Conservation (phyloP, 1,140 invertebrate genomes). For the Drosophila santomea region DNA sequence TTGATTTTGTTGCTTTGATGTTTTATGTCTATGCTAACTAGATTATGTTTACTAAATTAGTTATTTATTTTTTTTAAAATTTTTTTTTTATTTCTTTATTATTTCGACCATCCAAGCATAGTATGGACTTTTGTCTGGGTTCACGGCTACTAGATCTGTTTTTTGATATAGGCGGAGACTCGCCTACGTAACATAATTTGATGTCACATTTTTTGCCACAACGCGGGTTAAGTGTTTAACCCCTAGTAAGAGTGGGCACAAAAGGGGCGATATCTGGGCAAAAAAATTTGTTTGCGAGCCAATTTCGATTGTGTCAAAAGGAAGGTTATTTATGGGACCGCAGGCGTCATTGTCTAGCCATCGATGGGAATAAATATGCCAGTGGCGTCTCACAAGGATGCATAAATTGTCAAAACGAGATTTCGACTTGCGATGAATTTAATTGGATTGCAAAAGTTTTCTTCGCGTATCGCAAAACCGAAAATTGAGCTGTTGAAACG, state of each 20-base stretch:
- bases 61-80: too few relatives aligned
- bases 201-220: constrained; percentile 54
- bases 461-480: constrained; percentile 45
- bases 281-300: constrained; percentile 72
- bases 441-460: constrained; percentile 70
- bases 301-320: constrained; percentile 79
- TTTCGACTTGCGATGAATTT: constrained; percentile 44
- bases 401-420: constrained; percentile 69
- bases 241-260: constrained; percentile 41
- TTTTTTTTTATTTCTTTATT: too few relatives aligned
- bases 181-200: constrained; percentile 62
- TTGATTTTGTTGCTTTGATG: neutral
- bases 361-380: constrained; percentile 72
- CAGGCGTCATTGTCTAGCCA: constrained; percentile 65
- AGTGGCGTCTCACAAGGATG: constrained; percentile 38
- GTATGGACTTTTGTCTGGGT: neutral
- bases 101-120: neutral
- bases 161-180: constrained; percentile 22
- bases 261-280: constrained; percentile 22
- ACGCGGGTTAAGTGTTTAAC: constrained; percentile 67
- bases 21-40: neutral
- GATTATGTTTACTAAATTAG: too few relatives aligned
- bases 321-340: constrained; percentile 66
- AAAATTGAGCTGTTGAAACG: constrained; percentile 75
- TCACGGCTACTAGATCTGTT: constrained; percentile 6